Base-by-base conservation (phyloP, 2,113 vertebrate species). In the Tragelaphus buxtoni region DNA sequence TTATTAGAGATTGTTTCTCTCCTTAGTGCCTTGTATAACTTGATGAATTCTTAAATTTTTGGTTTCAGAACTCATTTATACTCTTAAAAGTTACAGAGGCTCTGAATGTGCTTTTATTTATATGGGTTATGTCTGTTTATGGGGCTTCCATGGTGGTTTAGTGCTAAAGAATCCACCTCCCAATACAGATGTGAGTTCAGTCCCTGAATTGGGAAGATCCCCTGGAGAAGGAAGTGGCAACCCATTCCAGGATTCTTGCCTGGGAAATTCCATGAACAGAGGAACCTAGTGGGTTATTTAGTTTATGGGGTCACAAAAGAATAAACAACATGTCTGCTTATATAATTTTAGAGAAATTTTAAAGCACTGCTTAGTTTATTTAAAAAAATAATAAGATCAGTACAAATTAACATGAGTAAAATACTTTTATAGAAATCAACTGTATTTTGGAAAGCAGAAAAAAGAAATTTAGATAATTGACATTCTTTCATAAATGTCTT, bases 281-380 rank as follows among this genome's bases (percentile, higher is more conserved):
- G 18, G 9, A 39, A 69, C 18, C 65, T 69, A 22, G n/a, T 20
- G 35, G 65, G 32, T 69, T 35, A 35, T 69, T 35, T 35, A 35
- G 63, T 69, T 39, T 39, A 22, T 69, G n/a, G 65, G 18, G 18
- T 69, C 0, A 5, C n/a, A 39, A 39, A 69, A 69, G 65, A 69
- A 20, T 69, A 22, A 69, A 69, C 17, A 65, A 20, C 18, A 39
- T 18, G 22, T 87, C 9, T 95, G 4, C 39, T 74, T 87, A 86
- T 42, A 53, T 84, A 17, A 77, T 94, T 82, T 95, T 87, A 87
- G 39, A 76, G 42, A 94, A 87, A 88, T 83, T 58, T 88, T 95
- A 76, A 91, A 94, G 30, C 28, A 79, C 18, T 86, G 42, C 18
- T 88, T 74, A 82, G 55, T 53, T 89, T 90, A 82, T 56, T 63